phyloP scores from a whole-genome alignment of 2,113 vertebrate genomes.

The Carassius auratus region DNA sequence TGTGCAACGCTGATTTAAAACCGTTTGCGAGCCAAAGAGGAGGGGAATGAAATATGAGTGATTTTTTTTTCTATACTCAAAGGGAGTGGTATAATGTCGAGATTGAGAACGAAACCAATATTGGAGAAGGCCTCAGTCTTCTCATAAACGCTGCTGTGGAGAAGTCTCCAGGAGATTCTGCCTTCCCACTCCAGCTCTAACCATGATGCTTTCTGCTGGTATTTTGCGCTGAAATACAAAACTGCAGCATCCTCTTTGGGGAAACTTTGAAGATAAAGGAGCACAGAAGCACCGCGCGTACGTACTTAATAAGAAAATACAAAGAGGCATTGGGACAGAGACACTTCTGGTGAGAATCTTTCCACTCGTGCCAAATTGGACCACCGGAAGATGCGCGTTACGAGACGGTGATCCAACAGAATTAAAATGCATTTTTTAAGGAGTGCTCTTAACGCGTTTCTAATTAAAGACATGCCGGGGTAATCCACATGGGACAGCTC shows the following conservation, averaged over 20 bases:
- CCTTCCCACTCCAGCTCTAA: slow-evolving; percentile 40
- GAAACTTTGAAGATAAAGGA: slow-evolving; percentile 55
- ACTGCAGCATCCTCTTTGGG: slow-evolving; percentile 48
- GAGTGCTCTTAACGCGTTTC: slow-evolving; percentile 63
- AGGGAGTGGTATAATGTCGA: slow-evolving; percentile 63
- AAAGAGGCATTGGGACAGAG: not conserved
- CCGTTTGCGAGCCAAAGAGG: slow-evolving; percentile 42
- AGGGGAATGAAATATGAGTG: slow-evolving; percentile 54
- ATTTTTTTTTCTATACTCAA: slow-evolving; percentile 52
- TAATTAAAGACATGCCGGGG: slow-evolving; percentile 68
- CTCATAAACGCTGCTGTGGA: slow-evolving; percentile 39
- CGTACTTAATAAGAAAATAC: slow-evolving; percentile 30
- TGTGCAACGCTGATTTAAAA: not conserved
- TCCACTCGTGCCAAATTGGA: slow-evolving; percentile 20
- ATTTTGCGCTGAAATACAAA: slow-evolving; percentile 48
- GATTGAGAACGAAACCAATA: slow-evolving; percentile 60
- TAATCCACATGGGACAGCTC: slow-evolving; percentile 74
- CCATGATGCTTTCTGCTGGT: slow-evolving; percentile 52
- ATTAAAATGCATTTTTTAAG: slow-evolving; percentile 64
- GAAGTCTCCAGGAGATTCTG: slow-evolving; percentile 21
- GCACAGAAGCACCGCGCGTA: slow-evolving; percentile 38
- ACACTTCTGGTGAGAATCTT: slow-evolving; percentile 10
- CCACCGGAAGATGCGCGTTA: slow-evolving; percentile 37
- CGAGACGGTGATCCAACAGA: slow-evolving; percentile 54
- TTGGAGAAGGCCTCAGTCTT: slow-evolving; percentile 46